Evolutionary conservation across 2,113 vertebrate genomes (phyloP).

Genomic region (Lamprologus callipterus): DNA sequence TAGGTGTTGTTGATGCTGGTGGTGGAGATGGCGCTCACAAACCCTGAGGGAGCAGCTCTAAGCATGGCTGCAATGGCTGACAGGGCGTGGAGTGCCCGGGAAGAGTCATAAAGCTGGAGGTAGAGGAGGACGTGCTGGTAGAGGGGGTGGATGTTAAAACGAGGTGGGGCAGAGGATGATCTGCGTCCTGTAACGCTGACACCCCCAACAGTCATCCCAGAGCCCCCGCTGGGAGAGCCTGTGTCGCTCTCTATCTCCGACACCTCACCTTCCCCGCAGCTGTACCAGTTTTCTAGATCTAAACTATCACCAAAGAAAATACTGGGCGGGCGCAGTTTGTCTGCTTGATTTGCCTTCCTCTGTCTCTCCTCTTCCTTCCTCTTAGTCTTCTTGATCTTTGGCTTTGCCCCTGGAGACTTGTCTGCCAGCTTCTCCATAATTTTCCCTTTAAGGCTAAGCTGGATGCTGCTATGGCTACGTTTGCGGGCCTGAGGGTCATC

Average conservation of each 20-base stretch:
- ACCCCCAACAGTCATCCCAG: neutral
- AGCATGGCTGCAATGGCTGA: conserved; percentile 92
- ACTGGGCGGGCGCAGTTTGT: conserved; percentile 81
- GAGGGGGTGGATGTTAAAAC: conserved; percentile 90
- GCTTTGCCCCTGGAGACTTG: conserved; percentile 92
- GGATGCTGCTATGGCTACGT: conserved; percentile 90
- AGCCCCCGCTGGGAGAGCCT: conserved; percentile 80
- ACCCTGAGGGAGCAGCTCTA: conserved; percentile 84
- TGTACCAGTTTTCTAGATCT: conserved; percentile 98
- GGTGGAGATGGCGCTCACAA: conserved; percentile 95
- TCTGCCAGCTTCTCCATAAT: conserved; percentile 83
- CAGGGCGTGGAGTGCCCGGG: conserved; percentile 89
- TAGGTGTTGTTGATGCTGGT: conserved; percentile 96
- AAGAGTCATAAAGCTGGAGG: conserved; percentile 94
- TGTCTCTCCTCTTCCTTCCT: conserved; percentile 89
- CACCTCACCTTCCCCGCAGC: conserved; percentile 96
- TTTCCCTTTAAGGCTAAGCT: conserved; percentile 92
- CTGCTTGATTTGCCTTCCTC: conserved; percentile 77
- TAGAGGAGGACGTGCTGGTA: conserved; percentile 97
- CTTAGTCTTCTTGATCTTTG: conserved; percentile 88
- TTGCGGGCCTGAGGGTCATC: conserved; percentile 78
- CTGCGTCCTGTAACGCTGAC: conserved; percentile 36
- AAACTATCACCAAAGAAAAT: conserved; percentile 96
- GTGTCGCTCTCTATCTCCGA: conserved; percentile 96
- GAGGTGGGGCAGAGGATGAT: conserved; percentile 68